Base-by-base conservation (phyloP, 2,888 invertebrate genomes). In the Euspilapteryx auroguttella region DNA sequence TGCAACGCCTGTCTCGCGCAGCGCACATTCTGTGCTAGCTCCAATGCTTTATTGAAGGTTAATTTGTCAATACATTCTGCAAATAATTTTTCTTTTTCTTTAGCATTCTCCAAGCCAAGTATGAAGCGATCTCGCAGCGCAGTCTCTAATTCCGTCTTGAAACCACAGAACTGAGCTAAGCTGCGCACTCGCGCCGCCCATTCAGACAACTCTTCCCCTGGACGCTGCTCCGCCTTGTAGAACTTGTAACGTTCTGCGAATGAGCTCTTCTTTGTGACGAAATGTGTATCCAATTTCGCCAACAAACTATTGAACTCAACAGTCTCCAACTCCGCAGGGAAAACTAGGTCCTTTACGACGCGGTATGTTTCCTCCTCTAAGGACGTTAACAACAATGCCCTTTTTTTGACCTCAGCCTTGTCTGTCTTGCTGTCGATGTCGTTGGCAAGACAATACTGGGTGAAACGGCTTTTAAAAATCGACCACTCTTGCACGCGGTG, bases 321-420 rank as follows among this genome's bases (percentile, higher is more conserved):
- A 3, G 11, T 14, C 3, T 30, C 34, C 12, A 34, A 6, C 2
- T 30, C 30, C 1, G 26, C 14, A 1, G 37, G 35, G 21, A 32
- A 30, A 4, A 31, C 32, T 9, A 38, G 27, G 31, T 34, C 36
- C 21, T 32, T 32, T 7, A 32, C 33, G 12, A 38, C 21, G 15
- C 37, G 35, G 32, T 35, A 38, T 1, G 40, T 37, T 11, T 37
- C 34, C 17, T 38, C 39, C 13, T 38, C 38, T 11, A 38, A 27
- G 4, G 33, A 30, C 8, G 34, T 33, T n/a, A 39, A 21, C n/a
- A 37, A 28, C 10, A 39, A 12, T 4, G 35, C 37, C 6, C 36
- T 33, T 10, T 35, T 33, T 23, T 32, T 34, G 11, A 34, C 25
- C 20, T 33, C 36, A 6, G 34, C 21, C 21, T 40, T 36, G 23